Evolutionary conservation across 2,797 vertebrate species (phyloP), one percentile per base, ranked within the genome.

Genomic region (Eremophila alpestris): DNA sequence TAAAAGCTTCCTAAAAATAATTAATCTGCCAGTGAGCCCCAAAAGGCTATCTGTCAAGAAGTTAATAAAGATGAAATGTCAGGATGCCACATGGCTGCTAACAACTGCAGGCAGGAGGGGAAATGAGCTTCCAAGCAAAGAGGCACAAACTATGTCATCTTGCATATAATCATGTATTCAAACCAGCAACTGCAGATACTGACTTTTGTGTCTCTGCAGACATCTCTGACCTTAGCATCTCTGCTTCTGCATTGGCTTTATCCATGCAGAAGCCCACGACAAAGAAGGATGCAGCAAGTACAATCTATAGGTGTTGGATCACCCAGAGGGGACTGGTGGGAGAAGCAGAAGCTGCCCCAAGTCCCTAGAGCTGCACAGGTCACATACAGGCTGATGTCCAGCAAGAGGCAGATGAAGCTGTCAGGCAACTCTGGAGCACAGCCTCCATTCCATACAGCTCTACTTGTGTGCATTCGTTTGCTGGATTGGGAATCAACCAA

Each of bases 11-110:
- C 45, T 70, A 69, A 88, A 93, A 96, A 91, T 58, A 88, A 91
- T 94, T 87, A 76, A 89, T 88, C 85, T 91, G 48, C 36, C 74
- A 87, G 63, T 69, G 94, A 93, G 56, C 22, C 48, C 87, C 80
- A 62, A 90, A 93, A 87, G 81, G 62, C 62, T 83, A 71, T 90
- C 69, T 90, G 85, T 76, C 90, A 91, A 71, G 62, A 65, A 84
- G n/a, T 90, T 90, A 94, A 91, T 94, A 79, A 91, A 91, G 83
- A 86, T 7, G 13, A 96, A 95, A 94, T 90, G 63, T 87, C 91
- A 91, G 80, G 52, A 79, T 89, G 88, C 86, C 88, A 95, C 70
- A 49, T 51, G 83, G 85, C 76, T 83, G 67, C 73, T 54, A 68
- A 49, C 46, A 69, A 19, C 71, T 70, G 56, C 79, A 90, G 90